Evolutionary conservation across 2,113 vertebrate species (phyloP).

Genomic region (Apistogramma diplotaenia): DNA sequence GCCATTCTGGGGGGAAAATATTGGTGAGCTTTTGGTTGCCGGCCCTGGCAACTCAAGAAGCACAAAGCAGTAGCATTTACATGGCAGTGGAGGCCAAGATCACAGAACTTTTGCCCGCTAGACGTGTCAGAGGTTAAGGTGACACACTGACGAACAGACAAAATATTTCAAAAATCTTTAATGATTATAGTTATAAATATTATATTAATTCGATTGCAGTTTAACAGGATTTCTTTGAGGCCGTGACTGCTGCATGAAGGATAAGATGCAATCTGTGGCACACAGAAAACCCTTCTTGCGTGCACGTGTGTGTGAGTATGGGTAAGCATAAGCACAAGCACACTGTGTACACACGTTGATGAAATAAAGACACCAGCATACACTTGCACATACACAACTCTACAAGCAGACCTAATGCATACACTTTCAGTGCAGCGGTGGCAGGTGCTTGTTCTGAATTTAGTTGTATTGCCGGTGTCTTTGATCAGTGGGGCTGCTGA

Average conservation of each 20-base stretch:
- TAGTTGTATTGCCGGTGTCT: slow-evolving; percentile 57
- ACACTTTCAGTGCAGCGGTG: slow-evolving; percentile 42
- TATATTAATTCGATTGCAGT: not conserved
- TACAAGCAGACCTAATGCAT: slow-evolving; percentile 28
- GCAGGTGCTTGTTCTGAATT: slow-evolving; percentile 71
- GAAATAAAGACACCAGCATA: not conserved
- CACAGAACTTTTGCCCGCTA: slow-evolving; percentile 7
- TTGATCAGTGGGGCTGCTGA: slow-evolving; percentile 67
- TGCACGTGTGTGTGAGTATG: not conserved
- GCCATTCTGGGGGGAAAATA: slow-evolving; percentile 29
- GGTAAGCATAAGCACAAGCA: not conserved
- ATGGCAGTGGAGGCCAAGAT: slow-evolving; percentile 31
- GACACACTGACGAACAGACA: not conserved
- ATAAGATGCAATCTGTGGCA: slow-evolving; percentile 1
- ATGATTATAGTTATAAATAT: not conserved
- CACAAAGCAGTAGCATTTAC: not conserved
- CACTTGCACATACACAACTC: slow-evolving; percentile 4
- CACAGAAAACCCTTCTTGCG: not conserved
- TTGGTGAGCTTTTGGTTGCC: slow-evolving; percentile 22
- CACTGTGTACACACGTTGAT: not conserved
- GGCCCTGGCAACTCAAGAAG: slow-evolving; percentile 34
- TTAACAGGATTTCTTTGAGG: not conserved
- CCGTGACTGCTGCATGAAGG: slow-evolving; percentile 3
- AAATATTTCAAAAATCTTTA: not conserved
- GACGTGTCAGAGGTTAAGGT: slow-evolving; percentile 6